phyloP scores from a whole-genome alignment of 2,888 invertebrate genomes.

The Psylliodes chrysocephalus region DNA sequence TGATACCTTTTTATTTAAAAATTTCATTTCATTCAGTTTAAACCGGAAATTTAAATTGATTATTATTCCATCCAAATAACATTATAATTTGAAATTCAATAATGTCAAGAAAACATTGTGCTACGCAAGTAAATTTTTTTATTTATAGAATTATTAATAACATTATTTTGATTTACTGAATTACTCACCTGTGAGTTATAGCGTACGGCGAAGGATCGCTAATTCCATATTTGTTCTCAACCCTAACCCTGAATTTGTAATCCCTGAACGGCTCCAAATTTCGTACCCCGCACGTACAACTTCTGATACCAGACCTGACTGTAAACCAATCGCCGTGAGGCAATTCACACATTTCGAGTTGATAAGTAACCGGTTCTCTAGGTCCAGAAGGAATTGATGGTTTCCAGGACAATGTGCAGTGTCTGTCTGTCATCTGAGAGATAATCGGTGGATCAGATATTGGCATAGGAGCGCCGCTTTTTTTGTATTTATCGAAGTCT shows the following conservation, averaged over 20 bases:
- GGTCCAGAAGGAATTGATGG: slow-evolving; percentile 91
- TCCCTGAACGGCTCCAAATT: slow-evolving; percentile 93
- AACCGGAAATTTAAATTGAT: too few species aligned
- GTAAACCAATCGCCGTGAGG: slow-evolving; percentile 95
- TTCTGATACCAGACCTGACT: slow-evolving; percentile 84
- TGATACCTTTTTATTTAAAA: too few species aligned
- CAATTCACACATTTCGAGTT: slow-evolving; percentile 92
- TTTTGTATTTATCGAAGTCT: slow-evolving; percentile 85
- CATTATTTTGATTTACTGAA: too few species aligned
- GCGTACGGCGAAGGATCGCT: slow-evolving; percentile 96
- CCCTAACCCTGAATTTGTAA: slow-evolving; percentile 94
- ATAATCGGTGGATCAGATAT: slow-evolving; percentile 92
- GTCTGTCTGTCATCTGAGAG: slow-evolving; percentile 89
- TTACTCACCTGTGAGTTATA: slow-evolving; percentile 72
- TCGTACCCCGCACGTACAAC: slow-evolving; percentile 88
- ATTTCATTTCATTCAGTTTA: too few species aligned
- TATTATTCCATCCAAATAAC: too few species aligned
- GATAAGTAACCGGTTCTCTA: slow-evolving; percentile 90
- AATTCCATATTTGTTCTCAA: slow-evolving; percentile 96
- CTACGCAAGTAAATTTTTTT: too few species aligned
- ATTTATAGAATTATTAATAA: too few species aligned
- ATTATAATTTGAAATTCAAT: too few species aligned
- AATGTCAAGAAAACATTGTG: too few species aligned
- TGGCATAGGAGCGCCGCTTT: slow-evolving; percentile 86
- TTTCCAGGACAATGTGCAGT: slow-evolving; percentile 91